Conservation (phyloP, 2,113 vertebrate genomes). For the Rallus limicola region DNA sequence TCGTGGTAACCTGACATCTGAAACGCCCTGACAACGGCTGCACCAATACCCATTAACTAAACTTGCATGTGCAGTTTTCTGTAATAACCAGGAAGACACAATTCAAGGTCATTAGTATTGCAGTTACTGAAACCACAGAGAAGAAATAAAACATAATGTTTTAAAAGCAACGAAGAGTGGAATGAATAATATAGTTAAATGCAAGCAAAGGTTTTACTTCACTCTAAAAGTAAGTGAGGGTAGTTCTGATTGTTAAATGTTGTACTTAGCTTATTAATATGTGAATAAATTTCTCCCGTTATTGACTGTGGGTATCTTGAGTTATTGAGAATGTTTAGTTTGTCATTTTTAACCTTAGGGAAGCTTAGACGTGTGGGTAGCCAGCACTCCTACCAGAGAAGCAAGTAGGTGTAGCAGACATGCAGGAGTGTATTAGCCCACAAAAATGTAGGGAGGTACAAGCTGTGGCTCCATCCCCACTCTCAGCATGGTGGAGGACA, state of each 20-base stretch:
- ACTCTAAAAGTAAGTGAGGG: not conserved
- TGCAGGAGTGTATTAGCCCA: not conserved
- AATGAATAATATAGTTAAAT: not conserved
- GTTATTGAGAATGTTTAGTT: not conserved
- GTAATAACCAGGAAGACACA: not conserved
- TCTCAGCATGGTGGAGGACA: fast-evolving
- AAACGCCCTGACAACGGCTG: not conserved
- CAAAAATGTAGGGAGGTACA: fast-evolving
- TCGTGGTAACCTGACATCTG: not conserved
- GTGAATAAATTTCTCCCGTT: not conserved
- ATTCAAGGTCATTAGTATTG: not conserved
- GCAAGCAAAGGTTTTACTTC: not conserved
- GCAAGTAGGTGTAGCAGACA: not conserved
- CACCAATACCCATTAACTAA: not conserved
- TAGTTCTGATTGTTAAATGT: not conserved
- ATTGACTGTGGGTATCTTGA: not conserved
- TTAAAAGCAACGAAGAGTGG: not conserved
- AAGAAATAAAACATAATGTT: not conserved
- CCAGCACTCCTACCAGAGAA: not conserved
- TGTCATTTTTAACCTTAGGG: not conserved
- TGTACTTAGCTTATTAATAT: not conserved
- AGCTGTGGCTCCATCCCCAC: not conserved
- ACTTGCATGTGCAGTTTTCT: not conserved
- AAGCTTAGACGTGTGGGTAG: not conserved
- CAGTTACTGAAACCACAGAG: not conserved